A percentile compares a stretch with the other conserved stretches of the same genome.
These are phyloP conservation scores for Hypocryptadius cinnamomeus DNA, from an alignment of 2,113 vertebrate genomes.

Conservation along the genomic window DNA sequence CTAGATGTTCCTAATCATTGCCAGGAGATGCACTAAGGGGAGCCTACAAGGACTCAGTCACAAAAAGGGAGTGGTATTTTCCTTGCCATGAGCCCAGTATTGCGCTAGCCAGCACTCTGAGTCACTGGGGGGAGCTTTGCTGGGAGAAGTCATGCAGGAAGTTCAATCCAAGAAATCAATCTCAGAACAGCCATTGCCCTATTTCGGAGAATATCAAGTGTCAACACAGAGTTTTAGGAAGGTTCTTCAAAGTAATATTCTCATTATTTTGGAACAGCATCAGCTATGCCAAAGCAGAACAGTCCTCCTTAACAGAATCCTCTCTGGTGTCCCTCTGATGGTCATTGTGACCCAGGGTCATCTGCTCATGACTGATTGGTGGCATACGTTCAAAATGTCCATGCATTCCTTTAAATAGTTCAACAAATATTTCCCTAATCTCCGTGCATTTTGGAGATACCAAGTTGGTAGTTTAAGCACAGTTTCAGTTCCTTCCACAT, in stretches of 20 bases:
- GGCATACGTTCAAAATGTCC: not conserved
- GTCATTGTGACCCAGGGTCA: not conserved
- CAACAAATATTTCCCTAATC: not conserved
- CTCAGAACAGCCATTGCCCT: not conserved
- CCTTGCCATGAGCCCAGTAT: constrained; percentile 9
- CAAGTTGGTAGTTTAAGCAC: not conserved
- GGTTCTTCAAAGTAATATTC: not conserved
- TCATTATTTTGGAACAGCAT: not conserved
- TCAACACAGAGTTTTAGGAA: not conserved
- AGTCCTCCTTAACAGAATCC: not conserved
- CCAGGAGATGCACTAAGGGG: constrained; percentile 61
- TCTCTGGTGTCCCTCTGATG: not conserved
- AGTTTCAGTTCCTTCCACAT: not conserved
- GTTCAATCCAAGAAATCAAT: not conserved
- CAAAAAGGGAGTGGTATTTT: constrained; percentile 41
- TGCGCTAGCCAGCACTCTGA: constrained; percentile 14
- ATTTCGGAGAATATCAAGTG: not conserved
- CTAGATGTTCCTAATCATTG: constrained; percentile 59
- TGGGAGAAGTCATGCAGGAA: not conserved
- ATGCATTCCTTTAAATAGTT: constrained; percentile 2
- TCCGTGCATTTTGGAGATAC: not conserved
- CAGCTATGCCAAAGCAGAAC: not conserved
- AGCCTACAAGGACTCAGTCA: constrained; percentile 26
- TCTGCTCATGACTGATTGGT: not conserved
- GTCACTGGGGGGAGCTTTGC: constrained; percentile 16